Base-by-base conservation (phyloP, 2,113 vertebrate species). In the Lontra canadensis region DNA sequence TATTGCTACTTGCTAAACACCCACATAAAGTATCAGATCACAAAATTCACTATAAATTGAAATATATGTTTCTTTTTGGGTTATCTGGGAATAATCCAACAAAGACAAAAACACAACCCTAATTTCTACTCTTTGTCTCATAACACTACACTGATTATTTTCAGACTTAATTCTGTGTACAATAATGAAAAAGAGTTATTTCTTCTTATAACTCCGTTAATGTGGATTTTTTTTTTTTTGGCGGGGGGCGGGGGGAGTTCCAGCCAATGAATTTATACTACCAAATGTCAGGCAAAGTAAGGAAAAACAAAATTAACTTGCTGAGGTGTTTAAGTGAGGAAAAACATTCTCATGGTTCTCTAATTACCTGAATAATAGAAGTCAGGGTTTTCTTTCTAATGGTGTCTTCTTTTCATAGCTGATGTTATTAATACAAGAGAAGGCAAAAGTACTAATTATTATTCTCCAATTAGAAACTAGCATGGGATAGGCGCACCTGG, bases 11-110 rank as follows among this genome's bases (percentile, higher is more conserved):
- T 94, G 80, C 95, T 98, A 95, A 98, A 97, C 15, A 79, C 25
- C 52, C 86, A 98, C 92, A 96, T 97, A 95, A 97, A 98, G 85
- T 95, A 94, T 96, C 85, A 80, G 94, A 76, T 93, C 61, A 83
- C 78, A 63, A 95, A 95, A 96, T 20, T 96, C 36, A 57, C 36
- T 42, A 88, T 71, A 95, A 1, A 59, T 89, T 93, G n/a, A 88
- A 93, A 97, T n/a, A 73, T 31, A 78, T 23, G n/a, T 94, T 96
- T 97, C 89, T 95, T 83, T 81, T 89, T 96, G 47, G 57, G 39
- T 96, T 93, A 63, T 65, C 55, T 96, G 73, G 88, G 18, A 84
- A 61, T 0, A 94, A 65, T 84, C 12, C 74, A 97, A 57, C 67
- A 95, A 96, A 96, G 82, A 85, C 26, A 79, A 89, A 93, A 78